These are phyloP conservation scores for Xiphorhynchus erythropygius DNA, from an alignment of 2,797 vertebrate species.

Conservation along the genomic window DNA sequence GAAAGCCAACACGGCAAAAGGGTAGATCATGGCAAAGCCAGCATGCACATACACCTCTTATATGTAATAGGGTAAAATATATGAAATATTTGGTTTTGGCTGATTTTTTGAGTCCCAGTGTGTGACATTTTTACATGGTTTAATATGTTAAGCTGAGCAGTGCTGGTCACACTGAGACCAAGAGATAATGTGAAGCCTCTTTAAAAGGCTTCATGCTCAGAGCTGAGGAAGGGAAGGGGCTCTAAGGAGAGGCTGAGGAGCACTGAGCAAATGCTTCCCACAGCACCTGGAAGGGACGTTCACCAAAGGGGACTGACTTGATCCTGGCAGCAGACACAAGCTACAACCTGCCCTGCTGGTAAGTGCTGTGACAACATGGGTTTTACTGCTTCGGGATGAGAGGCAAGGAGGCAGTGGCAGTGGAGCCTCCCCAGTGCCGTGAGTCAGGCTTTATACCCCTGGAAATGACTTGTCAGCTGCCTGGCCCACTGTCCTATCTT, in stretches of 20 bases:
- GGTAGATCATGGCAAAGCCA: neutral
- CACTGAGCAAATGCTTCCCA: neutral
- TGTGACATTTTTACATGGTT: neutral
- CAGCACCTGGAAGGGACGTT: neutral
- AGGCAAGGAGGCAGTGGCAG: neutral
- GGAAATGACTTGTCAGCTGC: slow-evolving; percentile 28
- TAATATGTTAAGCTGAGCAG: neutral
- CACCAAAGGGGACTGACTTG: neutral
- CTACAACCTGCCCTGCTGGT: neutral
- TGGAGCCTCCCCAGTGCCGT: neutral
- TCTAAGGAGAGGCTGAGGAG: neutral
- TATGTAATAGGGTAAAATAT: neutral
- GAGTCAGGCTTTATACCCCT: slow-evolving; percentile 13
- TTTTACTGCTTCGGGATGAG: neutral
- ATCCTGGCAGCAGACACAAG: neutral
- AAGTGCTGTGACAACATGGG: neutral
- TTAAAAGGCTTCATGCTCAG: neutral
- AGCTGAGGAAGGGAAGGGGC: neutral
- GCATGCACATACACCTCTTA: neutral
- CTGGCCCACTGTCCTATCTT: slow-evolving; percentile 22
- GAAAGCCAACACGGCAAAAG: neutral
- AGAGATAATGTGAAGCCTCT: neutral
- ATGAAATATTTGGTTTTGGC: neutral
- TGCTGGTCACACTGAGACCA: neutral
- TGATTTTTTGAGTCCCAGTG: neutral